phyloP scores from a whole-genome alignment of 1,140 invertebrate species.

The Drosophila grimshawi region DNA sequence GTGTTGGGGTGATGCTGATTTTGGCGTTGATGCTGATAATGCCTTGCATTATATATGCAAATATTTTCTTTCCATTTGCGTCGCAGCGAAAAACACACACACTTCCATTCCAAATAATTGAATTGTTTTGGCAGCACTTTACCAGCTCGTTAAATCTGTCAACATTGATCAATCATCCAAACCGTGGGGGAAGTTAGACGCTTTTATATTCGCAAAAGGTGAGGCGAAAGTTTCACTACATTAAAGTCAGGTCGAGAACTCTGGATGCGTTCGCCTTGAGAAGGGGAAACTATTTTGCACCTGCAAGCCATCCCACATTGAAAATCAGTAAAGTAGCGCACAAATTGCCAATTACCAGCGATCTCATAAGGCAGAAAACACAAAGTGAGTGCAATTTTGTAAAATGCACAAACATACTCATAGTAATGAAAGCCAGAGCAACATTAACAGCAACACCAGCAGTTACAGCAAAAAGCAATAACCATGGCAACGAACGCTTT shows the following conservation, averaged over 20 bases:
- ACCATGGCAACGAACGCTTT: constrained; percentile 31
- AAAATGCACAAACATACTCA: constrained; percentile 40
- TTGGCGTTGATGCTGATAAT: constrained; percentile 27
- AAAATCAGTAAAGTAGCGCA: constrained; percentile 4
- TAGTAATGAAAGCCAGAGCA: constrained; percentile 9
- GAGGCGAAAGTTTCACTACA: constrained; percentile 27
- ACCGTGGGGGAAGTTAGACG: background rate
- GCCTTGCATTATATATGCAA: constrained; percentile 41
- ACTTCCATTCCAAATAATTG: constrained; percentile 57
- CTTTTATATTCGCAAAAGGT: background rate
- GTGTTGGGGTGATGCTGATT: constrained; percentile 12
- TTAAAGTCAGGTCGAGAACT: constrained; percentile 16
- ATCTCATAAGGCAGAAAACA: constrained; percentile 21
- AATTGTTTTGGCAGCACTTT: constrained; percentile 83
- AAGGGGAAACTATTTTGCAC: background rate
- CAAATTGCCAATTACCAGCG: constrained; percentile 18
- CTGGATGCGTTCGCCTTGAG: background rate
- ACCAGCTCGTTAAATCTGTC: constrained; percentile 81
- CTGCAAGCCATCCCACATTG: background rate
- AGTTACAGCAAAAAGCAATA: constrained; percentile 10
- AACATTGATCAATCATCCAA: constrained; percentile 77
- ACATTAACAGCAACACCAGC: background rate
- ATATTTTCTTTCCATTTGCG: constrained; percentile 70
- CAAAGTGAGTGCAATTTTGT: constrained; percentile 54
- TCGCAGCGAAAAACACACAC: constrained; percentile 13